Conservation (phyloP, 2,888 invertebrate genomes). For the Eubasilissa splendida region DNA sequence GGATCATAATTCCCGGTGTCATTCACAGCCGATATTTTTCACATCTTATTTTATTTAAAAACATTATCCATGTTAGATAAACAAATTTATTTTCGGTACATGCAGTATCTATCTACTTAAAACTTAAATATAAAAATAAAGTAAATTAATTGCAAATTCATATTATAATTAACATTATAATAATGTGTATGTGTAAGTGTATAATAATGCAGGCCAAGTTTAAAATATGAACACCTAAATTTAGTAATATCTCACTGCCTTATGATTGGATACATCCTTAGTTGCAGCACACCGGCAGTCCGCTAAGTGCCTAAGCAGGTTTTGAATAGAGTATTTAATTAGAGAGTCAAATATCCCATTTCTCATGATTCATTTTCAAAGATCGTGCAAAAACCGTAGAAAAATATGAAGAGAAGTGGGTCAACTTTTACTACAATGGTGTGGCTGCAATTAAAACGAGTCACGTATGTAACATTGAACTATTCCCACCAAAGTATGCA, state of each 20-base stretch:
- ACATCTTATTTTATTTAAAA: too few relatives aligned
- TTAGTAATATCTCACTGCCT: not conserved
- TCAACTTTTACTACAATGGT: slow-evolving; percentile 34
- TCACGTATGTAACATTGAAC: slow-evolving; percentile 12
- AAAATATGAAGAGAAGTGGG: slow-evolving; percentile 36
- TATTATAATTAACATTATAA: too few relatives aligned
- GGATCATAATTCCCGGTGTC: too few relatives aligned
- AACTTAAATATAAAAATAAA: too few relatives aligned
- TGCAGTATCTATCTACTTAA: too few relatives aligned
- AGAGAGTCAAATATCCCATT: slow-evolving; percentile 41
- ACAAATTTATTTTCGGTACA: too few relatives aligned
- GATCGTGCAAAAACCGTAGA: slow-evolving; percentile 33
- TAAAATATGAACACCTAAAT: not conserved
- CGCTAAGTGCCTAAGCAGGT: not conserved
- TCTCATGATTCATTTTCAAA: slow-evolving; percentile 45
- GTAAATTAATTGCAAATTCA: too few relatives aligned
- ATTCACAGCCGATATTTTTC: too few relatives aligned
- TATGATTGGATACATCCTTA: slow-evolving; percentile 9
- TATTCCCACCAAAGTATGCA: not conserved
- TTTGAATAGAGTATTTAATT: slow-evolving; percentile 13
- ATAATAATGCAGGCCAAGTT: too few relatives aligned
- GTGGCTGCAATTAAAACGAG: slow-evolving; percentile 2
- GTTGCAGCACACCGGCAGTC: not conserved
- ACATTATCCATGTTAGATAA: too few relatives aligned
- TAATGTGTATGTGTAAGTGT: too few relatives aligned